Conservation (phyloP, 2,113 vertebrate genomes). For the Opisthocomus hoazin region DNA sequence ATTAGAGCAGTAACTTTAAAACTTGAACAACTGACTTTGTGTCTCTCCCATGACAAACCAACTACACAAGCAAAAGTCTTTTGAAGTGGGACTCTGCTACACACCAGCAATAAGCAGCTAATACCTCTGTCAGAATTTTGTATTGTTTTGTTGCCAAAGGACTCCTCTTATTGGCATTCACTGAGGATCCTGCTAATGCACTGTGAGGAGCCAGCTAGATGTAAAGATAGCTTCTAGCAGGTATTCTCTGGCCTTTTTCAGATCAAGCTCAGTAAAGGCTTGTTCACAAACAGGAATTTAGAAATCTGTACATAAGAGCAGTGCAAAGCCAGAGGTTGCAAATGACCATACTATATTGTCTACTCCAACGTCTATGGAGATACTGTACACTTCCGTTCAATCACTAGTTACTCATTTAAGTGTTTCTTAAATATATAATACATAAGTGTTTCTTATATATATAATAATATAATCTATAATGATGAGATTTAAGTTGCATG, state of each 20-base stretch:
- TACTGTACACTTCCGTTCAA: neutral
- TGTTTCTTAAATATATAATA: too few relatives aligned
- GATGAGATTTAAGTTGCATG: neutral
- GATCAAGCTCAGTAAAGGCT: neutral
- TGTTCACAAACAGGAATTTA: neutral
- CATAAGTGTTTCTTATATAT: neutral
- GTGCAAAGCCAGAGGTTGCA: neutral
- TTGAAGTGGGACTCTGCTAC: neutral
- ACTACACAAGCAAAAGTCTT: neutral
- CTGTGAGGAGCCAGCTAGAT: neutral
- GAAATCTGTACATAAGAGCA: neutral
- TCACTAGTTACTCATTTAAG: neutral
- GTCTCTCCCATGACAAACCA: neutral
- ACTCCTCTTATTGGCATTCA: neutral
- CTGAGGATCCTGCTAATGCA: neutral
- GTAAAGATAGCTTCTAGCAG: rapidly evolving
- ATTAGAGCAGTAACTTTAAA: neutral
- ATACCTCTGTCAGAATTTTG: neutral
- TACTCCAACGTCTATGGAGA: neutral
- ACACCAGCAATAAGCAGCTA: neutral
- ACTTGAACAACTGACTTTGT: neutral
- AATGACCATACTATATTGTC: neutral
- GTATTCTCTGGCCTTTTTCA: neutral
- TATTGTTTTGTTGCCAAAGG: neutral
- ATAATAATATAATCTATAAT: too few relatives aligned